Base-by-base conservation (phyloP, 2,888 invertebrate genomes). In the Chaitophorus viminalis region DNA sequence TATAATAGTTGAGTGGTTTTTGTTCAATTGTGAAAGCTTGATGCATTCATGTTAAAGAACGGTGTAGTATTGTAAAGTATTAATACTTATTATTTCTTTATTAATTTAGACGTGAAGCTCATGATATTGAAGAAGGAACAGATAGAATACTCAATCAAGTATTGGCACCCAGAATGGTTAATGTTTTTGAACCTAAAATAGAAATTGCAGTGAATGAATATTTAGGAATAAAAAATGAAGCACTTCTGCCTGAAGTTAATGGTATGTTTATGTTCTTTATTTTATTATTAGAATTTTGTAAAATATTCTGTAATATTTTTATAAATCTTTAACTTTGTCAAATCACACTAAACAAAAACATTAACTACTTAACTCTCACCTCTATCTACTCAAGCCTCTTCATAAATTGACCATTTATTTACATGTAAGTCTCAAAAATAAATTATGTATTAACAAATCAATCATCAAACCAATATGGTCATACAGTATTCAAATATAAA, bases 61-160 rank as follows among this genome's bases (percentile, higher is more conserved):
- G 60, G 14, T 46, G 46, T 46, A 46, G 2, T 46, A 46, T 46
- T 46, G 2, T 46, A n/a, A n/a, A n/a, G n/a, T n/a, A n/a, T n/a
- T n/a, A n/a, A n/a, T 46, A 46, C 14, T 46, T 72, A 17, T 14
- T 31, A 72, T 70, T 8, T 65, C 3, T n/a, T 18, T 29, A 25
- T 46, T 33, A 33, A n/a, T 68, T 39, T 31, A 87, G 87, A 65
- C 74, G 33, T n/a, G 81, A 87, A 21, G 60, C 39, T 81, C 87
- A 25, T 11, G 87, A 87, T 60, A 79, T 81, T 39, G 81, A 81
- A 33, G 81, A 87, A 36, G 87, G 87, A 18, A 74, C 81, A 46
- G 87, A 87, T 39, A 87, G 87, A 87, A 75, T 87, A 65, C 60
- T 87, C 60, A 81, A 36, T 46, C 87, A 87, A 65, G 25, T 87